phyloP scores from a whole-genome alignment of 1,140 invertebrate species.

The Nebria ingens region DNA sequence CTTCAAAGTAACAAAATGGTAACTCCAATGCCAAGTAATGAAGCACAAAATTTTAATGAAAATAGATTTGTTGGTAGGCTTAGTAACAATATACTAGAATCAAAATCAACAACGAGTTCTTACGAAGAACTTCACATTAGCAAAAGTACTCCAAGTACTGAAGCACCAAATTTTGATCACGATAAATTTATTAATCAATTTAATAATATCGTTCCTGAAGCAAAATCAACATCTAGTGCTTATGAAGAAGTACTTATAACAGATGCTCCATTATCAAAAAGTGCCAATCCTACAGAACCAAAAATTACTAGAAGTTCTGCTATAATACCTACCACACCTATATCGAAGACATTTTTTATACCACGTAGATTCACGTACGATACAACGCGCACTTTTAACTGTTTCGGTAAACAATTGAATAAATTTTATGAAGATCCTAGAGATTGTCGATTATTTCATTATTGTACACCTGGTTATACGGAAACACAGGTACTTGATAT shows the following conservation, averaged over 20 bases:
- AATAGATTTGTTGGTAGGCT: too few species aligned
- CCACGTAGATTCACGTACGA: slow-evolving; percentile 17
- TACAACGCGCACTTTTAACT: slow-evolving; percentile 38
- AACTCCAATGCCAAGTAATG: neutral
- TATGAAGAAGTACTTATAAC: slow-evolving; percentile 15
- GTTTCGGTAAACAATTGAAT: slow-evolving; percentile 42
- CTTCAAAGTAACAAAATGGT: neutral
- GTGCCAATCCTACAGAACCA: slow-evolving; percentile 27
- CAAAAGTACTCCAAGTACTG: too few species aligned
- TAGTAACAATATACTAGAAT: too few species aligned
- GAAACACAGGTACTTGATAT: slow-evolving; percentile 45
- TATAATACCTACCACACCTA: slow-evolving; percentile 24
- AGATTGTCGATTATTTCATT: slow-evolving; percentile 49
- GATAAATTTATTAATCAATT: too few species aligned
- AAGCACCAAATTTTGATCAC: too few species aligned
- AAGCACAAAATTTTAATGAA: too few species aligned
- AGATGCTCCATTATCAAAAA: slow-evolving; percentile 26
- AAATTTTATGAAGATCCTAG: slow-evolving; percentile 45
- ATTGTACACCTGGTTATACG: slow-evolving; percentile 46
- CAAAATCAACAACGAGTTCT: slow-evolving; percentile 1
- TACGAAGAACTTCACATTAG: too few species aligned
- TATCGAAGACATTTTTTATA: slow-evolving; percentile 14
- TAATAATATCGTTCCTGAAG: neutral
- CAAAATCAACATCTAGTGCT: neutral
- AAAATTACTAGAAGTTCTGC: slow-evolving; percentile 17